A percentile compares a stretch with the other conserved stretches of the same genome.
Conservation (phyloP, 2,888 invertebrate genomes). For the Tipula lateralis region DNA sequence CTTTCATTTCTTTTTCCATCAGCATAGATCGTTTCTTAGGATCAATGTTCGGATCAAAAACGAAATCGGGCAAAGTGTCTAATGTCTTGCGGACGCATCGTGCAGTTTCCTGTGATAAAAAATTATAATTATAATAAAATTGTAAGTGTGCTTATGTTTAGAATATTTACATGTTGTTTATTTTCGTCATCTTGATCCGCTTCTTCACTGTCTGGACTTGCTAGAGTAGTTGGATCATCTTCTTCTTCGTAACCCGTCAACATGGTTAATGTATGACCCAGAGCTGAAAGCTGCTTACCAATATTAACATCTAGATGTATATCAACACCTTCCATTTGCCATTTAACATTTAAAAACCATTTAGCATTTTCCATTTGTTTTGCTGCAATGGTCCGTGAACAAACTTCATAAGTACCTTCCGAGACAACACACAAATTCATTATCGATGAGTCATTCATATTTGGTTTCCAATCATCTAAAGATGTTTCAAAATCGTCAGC, state of each 20-base stretch:
- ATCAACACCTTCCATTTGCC: conserved; percentile 99
- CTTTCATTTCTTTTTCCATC: conserved; percentile 95
- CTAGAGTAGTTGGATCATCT: conserved; percentile 66
- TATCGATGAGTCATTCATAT: conserved; percentile 67
- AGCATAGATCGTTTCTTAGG: conserved; percentile 83
- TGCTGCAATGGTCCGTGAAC: conserved; percentile 74
- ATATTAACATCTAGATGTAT: conserved; percentile 94
- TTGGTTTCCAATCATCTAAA: conserved; percentile 95
- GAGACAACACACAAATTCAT: conserved; percentile 97
- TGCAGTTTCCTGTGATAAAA: conserved; percentile 52
- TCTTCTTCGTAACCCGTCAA: conserved; percentile 75
- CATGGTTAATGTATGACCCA: conserved; percentile 94
- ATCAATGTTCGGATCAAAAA: conserved; percentile 73
- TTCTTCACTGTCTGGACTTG: conserved; percentile 70
- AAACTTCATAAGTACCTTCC: conserved; percentile 95
- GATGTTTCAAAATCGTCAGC: conserved; percentile 97
- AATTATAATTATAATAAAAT: conserved; percentile 41
- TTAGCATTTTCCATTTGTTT: conserved; percentile 90
- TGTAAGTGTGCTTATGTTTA: not conserved
- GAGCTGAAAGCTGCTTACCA: conserved; percentile 88
- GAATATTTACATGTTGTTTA: conserved; percentile 49
- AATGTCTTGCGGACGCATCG: conserved; percentile 61
- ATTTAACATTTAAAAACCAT: conserved; percentile 96
- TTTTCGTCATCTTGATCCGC: conserved; percentile 64
- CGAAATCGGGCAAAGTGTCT: conserved; percentile 76